Evolutionary conservation across 2,113 vertebrate species (phyloP).

Genomic region (Cacatua alba): DNA sequence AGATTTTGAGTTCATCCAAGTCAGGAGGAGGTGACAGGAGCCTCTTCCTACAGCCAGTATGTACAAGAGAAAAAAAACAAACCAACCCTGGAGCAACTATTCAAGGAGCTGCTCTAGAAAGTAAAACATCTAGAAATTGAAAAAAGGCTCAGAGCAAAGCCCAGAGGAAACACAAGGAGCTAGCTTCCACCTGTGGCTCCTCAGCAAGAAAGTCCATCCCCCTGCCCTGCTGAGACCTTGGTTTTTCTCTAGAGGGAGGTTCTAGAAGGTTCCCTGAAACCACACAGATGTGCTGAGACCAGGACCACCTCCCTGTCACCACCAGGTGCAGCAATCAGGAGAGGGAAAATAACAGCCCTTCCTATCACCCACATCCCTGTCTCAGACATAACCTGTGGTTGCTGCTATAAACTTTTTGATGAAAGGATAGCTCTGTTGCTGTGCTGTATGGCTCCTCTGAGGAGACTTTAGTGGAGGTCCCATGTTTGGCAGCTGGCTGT

Average conservation of each 20-base stretch:
- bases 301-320: not conserved
- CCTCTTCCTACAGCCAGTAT: not conserved
- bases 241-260: not conserved
- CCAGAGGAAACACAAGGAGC: not conserved
- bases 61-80: not conserved
- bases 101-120: not conserved
- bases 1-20: not conserved
- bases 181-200: not conserved
- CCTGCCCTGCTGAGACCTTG: not conserved
- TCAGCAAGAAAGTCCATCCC: fast-evolving
- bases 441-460: not conserved
- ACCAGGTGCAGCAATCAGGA: too few relatives aligned
- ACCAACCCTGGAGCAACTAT: not conserved
- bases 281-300: not conserved
- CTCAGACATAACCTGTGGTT: not conserved
- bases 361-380: fast-evolving
- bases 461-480: not conserved
- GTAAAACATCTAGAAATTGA: not conserved
- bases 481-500: not conserved
- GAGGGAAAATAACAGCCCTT: not conserved
- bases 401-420: not conserved
- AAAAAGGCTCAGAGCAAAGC: not conserved
- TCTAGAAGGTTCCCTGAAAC: not conserved
- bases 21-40: fast-evolving
- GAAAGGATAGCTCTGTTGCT: fast-evolving